Base-by-base conservation (phyloP, 2,888 invertebrate genomes). In the Blastobasis lacticolella region DNA sequence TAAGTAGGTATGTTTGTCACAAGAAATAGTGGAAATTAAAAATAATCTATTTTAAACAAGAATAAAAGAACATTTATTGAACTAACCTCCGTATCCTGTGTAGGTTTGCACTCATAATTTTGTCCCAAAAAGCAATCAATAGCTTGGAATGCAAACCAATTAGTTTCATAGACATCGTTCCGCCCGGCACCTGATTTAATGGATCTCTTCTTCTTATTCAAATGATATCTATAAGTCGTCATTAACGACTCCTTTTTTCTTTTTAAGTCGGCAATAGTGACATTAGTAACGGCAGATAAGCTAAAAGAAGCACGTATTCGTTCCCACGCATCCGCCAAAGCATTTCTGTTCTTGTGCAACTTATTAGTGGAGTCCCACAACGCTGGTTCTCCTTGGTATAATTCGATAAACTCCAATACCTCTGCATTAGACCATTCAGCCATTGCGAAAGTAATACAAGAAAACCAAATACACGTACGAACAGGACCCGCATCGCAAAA, bases 231-330 rank as follows among this genome's bases (percentile, higher is more conserved):
- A 45, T 50, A 50, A 23, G 45, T 40, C 43, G 49, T 43, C 49
- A 50, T 45, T 41, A 50, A 50, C 10, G 42, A 36, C 10, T 50
- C 45, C 23, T 37, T 45, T 50, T 50, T 49, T 38, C 37, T 49
- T 23, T 49, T 49, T 10, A 49, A 10, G 9, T 49, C 49, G 37
- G 37, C 44, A 38, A 49, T 10, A 10, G 44, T 37, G 23, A 23
- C 23, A 40, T 9, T 8, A 40, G 40, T 6, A 6, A 40, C 40
- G 40, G 40, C 6, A 40, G 23, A 23, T 23, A 23, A 23, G 23
- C 23, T 23, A 40, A 40, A 40, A 40, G 6, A 40, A n/a, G 6
- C n/a, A n/a, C n/a, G 7, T n/a, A 44, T 7, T 44, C 44, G 8
- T 6, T n/a, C 10, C 44, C 44, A 44, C 10, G 46, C 46, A 10